Evolutionary conservation across 2,888 invertebrate genomes (phyloP), one percentile per base, ranked within the genome.

Genomic region (Hirtodrosophila histrioides): DNA sequence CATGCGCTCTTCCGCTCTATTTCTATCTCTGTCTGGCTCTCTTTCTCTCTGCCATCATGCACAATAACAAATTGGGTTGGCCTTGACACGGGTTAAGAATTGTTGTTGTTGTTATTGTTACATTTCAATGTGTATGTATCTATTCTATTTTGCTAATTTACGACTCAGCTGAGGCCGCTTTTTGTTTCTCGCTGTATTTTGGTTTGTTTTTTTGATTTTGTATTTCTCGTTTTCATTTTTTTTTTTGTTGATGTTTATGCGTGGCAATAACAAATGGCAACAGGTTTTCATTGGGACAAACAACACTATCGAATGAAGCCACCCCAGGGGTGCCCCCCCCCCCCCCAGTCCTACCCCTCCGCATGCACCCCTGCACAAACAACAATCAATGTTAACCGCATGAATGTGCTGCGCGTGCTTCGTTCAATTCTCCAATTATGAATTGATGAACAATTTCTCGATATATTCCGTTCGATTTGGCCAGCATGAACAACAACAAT

Each of bases 371-470:
- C 27, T n/a, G n/a, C 24, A n/a, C 12, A 10, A 4, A 31, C 27
- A 4, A 23, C 63, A 69, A 75, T 57, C 53, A 69, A 64, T 64
- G 50, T 37, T 51, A 63, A 63, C 55, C 65, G 49, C 72, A 46
- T 76, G 56, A 60, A 45, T 72, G 56, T 61, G 43, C 57, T 57
- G 83, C 87, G 87, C 85, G 82, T 86, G 83, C 64, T 71, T 60
- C 76, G 46, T 50, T 80, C 69, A 83, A 83, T 69, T 76, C 55
- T 48, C 45, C 75, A 77, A 70, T 78, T 70, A 78, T 75, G 49
- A 76, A 49, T 67, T 70, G 63, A 63, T 81, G 75, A 86, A 70
- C 82, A 69, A 87, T 78, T 75, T 78, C 85, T 71, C 69, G 79
- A 56, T 81, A 49, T 57, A 78, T 84, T 70, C 85, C 75, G 62